Evolutionary conservation across 1,140 invertebrate species (phyloP), one percentile per base, ranked within the genome.

Genomic region (Tetramorium alpestre): DNA sequence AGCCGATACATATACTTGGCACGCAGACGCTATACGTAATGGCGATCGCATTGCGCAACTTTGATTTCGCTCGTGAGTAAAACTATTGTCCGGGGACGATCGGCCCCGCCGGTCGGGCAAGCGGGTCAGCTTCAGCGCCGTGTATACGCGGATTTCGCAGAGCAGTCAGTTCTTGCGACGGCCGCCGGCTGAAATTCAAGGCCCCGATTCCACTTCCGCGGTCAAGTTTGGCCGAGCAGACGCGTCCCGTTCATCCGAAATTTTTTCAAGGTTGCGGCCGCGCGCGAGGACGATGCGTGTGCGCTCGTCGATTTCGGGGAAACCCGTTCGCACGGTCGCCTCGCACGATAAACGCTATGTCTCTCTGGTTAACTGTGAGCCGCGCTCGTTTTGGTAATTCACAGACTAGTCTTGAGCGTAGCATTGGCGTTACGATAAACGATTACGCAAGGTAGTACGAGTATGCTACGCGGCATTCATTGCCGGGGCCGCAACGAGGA

Each of bases 1-100:
- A 88, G 58, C 60, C 58, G 80, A 65, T 84, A 56, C 60, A 85
- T 81, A 82, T 76, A 84, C 51, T 38, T 51, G 67, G 60, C 87
- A 87, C 56, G 60, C 47, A 88, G 67, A 75, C 28, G 84, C 75
- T 73, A 33, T 33, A 89, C 76, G 87, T 89, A 89, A 92, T 90
- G 70, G 64, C 87, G 88, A 91, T 91, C 87, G 78, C 87, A 81
- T 90, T 92, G 78, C 82, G 87, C 84, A 91, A 92, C 70, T 75
- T 85, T 85, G 86, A 84, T 89, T 85, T 60, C 56, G 70, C 58
- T 70, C 44, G 51, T 22, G 33, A 16, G 77, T 72, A 72, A 82
- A 91, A 88, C 49, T 81, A 90, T 91, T 89, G 81, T 92, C 67
- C 72, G 33, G 13, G 13, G 51, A 77, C 60, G 80, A 51, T 41